Conservation (phyloP, 1,140 invertebrate species). For the Scaptomyza graminum region DNA sequence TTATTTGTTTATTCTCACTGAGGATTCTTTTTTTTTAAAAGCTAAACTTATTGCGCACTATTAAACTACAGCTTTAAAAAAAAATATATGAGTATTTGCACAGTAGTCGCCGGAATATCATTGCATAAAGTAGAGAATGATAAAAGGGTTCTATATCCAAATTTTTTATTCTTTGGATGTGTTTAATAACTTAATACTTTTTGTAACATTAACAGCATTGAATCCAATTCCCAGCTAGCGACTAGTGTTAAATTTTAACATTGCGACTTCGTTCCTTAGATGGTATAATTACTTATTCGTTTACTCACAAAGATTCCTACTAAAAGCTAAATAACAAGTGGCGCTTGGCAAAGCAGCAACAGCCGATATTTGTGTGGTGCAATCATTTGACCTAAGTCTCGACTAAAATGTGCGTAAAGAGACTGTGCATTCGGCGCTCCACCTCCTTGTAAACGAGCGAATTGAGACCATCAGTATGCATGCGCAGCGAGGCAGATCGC, state of each 20-base stretch:
- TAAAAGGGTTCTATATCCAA: too few species aligned
- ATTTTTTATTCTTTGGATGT: too few species aligned
- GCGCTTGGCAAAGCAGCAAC: conserved; percentile 26
- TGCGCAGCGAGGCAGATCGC: conserved; percentile 85
- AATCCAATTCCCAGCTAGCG: neutral
- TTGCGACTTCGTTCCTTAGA: conserved; percentile 19
- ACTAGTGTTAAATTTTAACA: conserved; percentile 39
- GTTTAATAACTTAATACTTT: too few species aligned
- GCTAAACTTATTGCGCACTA: conserved; percentile 4
- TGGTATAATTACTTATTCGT: neutral
- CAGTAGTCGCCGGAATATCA: neutral
- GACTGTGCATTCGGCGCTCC: conserved; percentile 85
- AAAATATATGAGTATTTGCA: too few species aligned
- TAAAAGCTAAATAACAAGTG: conserved; percentile 68
- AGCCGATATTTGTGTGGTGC: conserved; percentile 8
- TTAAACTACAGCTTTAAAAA: conserved; percentile 36
- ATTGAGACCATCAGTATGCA: conserved; percentile 88
- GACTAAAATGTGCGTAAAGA: conserved; percentile 87
- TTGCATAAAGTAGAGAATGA: neutral
- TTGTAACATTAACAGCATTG: too few species aligned
- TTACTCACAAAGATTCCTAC: conserved; percentile 19
- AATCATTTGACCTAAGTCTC: conserved; percentile 66
- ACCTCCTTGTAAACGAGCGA: conserved; percentile 87
- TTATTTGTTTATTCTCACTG: conserved; percentile 13
- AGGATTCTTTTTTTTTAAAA: conserved; percentile 1